Evolutionary conservation across 2,797 vertebrate species (phyloP).

Genomic region (Florisuga fusca): DNA sequence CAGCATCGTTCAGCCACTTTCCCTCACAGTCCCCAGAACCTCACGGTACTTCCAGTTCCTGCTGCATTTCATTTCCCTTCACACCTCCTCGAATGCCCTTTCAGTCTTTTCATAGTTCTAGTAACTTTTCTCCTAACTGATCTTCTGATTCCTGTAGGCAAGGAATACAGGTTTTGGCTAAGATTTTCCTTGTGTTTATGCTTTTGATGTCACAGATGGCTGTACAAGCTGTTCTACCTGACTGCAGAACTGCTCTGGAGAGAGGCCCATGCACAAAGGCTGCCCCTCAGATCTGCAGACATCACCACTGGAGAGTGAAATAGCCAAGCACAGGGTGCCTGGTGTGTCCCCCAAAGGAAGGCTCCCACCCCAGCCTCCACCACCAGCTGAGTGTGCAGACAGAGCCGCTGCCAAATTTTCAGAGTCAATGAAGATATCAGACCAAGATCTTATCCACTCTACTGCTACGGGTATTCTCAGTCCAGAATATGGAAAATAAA

Average conservation of each 20-base stretch:
- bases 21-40: neutral
- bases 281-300: neutral
- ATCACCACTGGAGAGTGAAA: neutral
- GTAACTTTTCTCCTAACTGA: neutral
- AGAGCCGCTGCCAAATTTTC: neutral
- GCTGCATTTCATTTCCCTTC: neutral
- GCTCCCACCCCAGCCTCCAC: neutral
- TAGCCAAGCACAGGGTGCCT: neutral
- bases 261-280: neutral
- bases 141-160: neutral
- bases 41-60: neutral
- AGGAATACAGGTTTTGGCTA: neutral
- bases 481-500: neutral
- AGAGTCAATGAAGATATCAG: neutral
- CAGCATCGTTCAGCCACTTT: neutral
- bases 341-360: neutral
- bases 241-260: neutral
- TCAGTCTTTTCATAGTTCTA: neutral
- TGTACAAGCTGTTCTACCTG: neutral
- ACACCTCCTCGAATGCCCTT: neutral
- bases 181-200: neutral
- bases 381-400: neutral
- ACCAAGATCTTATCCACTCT: neutral
- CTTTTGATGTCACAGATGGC: neutral
- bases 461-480: neutral